phyloP scores from a whole-genome alignment of 2,113 vertebrate species.

The Brienomyrus longianalis region DNA sequence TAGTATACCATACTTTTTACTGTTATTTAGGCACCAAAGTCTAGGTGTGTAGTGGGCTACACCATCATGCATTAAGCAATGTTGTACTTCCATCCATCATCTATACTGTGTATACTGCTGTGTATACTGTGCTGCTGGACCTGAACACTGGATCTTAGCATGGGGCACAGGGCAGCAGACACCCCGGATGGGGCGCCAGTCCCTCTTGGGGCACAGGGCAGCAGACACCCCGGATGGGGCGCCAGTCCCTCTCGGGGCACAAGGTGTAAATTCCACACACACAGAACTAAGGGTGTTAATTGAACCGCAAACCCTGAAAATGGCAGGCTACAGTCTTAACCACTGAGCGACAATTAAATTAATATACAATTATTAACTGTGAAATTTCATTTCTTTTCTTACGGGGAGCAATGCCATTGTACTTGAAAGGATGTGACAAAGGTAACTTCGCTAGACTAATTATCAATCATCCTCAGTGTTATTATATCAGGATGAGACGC shows the following conservation, averaged over 20 bases:
- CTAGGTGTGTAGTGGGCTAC: neutral
- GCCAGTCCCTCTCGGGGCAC: neutral
- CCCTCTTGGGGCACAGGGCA: neutral
- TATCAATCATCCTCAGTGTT: neutral
- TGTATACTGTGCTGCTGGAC: neutral
- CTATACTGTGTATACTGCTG: neutral
- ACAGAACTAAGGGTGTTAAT: neutral
- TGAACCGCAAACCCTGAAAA: neutral
- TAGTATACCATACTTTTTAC: neutral
- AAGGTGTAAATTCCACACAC: neutral
- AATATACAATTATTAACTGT: neutral
- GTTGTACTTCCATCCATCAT: neutral
- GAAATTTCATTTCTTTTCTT: neutral
- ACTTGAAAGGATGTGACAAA: neutral
- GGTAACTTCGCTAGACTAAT: neutral
- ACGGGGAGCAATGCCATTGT: neutral
- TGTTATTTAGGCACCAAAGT: neutral
- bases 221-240: neutral
- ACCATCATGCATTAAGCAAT: too few relatives aligned
- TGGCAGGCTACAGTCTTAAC: neutral
- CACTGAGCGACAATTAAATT: neutral
- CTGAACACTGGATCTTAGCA: neutral
- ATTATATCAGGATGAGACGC: slow-evolving; percentile 1
- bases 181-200: neutral
- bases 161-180: neutral